Conservation (phyloP, 2,888 invertebrate genomes). For the Drosophila cracens region DNA sequence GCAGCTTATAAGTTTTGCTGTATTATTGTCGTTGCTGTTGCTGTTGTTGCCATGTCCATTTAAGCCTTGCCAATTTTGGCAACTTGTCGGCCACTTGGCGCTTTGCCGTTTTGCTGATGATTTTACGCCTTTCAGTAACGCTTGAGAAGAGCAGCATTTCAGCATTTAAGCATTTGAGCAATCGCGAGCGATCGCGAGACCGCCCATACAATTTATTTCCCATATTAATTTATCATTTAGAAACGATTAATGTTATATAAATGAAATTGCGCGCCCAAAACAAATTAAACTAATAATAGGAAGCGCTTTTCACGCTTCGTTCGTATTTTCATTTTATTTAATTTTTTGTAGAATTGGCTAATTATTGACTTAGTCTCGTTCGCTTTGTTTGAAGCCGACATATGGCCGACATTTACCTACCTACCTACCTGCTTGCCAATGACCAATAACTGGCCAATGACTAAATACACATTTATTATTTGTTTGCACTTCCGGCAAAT, state of each 20-base stretch:
- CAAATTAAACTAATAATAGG: slow-evolving; percentile 76
- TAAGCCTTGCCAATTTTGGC: slow-evolving; percentile 82
- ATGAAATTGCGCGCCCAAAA: slow-evolving; percentile 76
- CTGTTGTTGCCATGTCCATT: slow-evolving; percentile 64
- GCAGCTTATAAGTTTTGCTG: slow-evolving; percentile 38
- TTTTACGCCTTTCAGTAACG: slow-evolving; percentile 64
- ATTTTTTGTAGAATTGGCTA: slow-evolving; percentile 36
- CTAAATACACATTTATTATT: slow-evolving; percentile 32
- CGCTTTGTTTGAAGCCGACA: slow-evolving; percentile 54
- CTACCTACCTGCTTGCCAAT: slow-evolving; percentile 17
- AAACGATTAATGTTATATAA: slow-evolving; percentile 77
- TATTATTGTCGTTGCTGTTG: slow-evolving; percentile 25
- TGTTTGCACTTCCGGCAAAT: slow-evolving; percentile 56
- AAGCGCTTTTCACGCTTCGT: slow-evolving; percentile 74
- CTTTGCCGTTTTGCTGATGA: slow-evolving; percentile 46
- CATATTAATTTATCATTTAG: slow-evolving; percentile 79
- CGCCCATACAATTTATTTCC: slow-evolving; percentile 74
- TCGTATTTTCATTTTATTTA: slow-evolving; percentile 7
- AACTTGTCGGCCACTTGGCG: slow-evolving; percentile 74
- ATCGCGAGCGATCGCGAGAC: slow-evolving; percentile 34
- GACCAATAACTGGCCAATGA: slow-evolving; percentile 23
- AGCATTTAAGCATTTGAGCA: slow-evolving; percentile 15
- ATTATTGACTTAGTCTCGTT: slow-evolving; percentile 65
- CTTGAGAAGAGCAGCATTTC: slow-evolving; percentile 31
- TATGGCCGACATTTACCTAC: slow-evolving; percentile 2